Base-by-base conservation (phyloP, 92 coral and sea anemone species). In the Epizoanthus ramosus region DNA sequence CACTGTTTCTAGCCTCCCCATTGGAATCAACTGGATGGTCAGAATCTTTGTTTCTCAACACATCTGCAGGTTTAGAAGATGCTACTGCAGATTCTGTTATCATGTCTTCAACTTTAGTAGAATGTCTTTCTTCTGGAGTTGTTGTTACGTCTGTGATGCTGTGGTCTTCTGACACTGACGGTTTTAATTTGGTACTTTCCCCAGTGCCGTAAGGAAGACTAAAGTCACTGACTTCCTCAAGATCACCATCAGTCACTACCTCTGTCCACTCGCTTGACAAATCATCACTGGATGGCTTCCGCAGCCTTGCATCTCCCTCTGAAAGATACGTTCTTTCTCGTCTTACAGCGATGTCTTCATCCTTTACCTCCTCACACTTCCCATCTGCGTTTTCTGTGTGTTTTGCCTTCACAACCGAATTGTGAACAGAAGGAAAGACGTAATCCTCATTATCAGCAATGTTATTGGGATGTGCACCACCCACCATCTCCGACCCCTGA, bases 191-290 rank as follows among this genome's bases (percentile, higher is more conserved):
- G 21, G 21, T 37, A 28, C 50, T n/a, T 5, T 41, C 71, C 19
- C 19, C 68, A 41, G 58, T 41, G 8, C 71, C 82, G 13, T 43
- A 57, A 22, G 69, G 82, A 2, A 77, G 70, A 63, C 82, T 77
- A 37, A 77, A 23, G 41, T 77, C 82, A 43, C 82, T 77, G 9
- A 77, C 60, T 8, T 41, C 71, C 50, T 77, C 82, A 60, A 77
- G 28, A 37, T 77, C 71, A 10, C 70, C 82, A 63, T 35, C 70
- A 63, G 71, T 77, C 37, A 22, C 6, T 43, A 17, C 56, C 9
- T 8, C 37, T 16, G 82, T 41, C 82, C 71, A 77, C n/a, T 77
- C 82, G 14, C 41, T 61, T 8, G 70, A 60, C 2, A 65, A 77
- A 63, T 61, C 71, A 22, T 17, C 43, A 63, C 82, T 63, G 41